Evolutionary conservation across 2,888 invertebrate genomes (phyloP).

Genomic region (Zhengitettix transpicula): DNA sequence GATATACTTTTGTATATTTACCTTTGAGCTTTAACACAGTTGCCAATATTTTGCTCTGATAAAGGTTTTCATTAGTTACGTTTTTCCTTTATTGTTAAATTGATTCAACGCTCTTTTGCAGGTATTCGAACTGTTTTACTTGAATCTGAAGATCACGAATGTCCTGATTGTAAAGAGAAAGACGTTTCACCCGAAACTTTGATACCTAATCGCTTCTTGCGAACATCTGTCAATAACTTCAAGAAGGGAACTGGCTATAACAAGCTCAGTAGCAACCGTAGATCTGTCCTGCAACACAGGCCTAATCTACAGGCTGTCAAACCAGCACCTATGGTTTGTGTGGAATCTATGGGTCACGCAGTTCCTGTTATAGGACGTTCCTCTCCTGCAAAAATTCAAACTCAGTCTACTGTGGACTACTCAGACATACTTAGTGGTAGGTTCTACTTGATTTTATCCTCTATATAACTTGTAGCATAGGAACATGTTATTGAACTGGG

Average conservation of each 20-base stretch:
- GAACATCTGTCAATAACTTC: constrained; percentile 78
- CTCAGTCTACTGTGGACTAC: neutral
- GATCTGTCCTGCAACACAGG: constrained; percentile 2
- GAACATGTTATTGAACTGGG: too few species aligned
- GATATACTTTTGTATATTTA: constrained; percentile 5
- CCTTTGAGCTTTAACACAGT: too few species aligned
- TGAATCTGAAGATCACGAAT: constrained; percentile 88
- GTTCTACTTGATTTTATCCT: too few species aligned
- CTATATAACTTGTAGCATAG: too few species aligned
- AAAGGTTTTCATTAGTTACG: too few species aligned
- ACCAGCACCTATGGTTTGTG: neutral
- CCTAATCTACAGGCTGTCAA: neutral
- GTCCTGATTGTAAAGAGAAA: constrained; percentile 85
- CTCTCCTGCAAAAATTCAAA: neutral
- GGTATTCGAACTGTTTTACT: constrained; percentile 75
- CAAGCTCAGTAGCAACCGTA: constrained; percentile 21
- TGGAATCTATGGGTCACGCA: neutral
- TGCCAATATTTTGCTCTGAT: too few species aligned
- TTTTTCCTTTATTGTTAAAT: too few species aligned
- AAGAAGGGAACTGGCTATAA: constrained; percentile 85
- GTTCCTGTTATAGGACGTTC: neutral
- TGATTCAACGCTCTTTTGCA: constrained; percentile 24
- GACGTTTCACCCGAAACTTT: constrained; percentile 84
- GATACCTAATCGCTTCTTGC: constrained; percentile 80
- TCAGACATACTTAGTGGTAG: too few species aligned